Percentiles rank a stretch among this genome's conserved stretches.
Conservation (phyloP, 2,888 invertebrate species). For the Poecilobothrus nobilitatus region DNA sequence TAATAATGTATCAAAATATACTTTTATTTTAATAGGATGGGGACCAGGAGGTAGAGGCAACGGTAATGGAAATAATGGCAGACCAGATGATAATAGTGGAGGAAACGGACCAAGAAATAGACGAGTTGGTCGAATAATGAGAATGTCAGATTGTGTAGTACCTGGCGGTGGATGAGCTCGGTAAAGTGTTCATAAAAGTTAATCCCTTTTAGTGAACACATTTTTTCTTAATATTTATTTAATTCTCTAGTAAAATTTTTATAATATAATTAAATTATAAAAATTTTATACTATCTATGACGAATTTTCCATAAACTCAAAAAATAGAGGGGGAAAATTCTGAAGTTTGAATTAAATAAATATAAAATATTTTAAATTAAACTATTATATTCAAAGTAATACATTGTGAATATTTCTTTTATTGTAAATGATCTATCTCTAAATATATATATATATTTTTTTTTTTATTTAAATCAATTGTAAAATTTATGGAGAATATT, state of each 20-base stretch:
- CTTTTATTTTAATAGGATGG: not conserved
- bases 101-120: conserved; percentile 20
- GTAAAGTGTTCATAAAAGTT: conserved; percentile 22
- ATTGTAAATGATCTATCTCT: no score
- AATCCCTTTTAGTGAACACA: not conserved
- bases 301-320: conserved; percentile 23
- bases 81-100: conserved; percentile 19
- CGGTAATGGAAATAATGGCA: conserved; percentile 13
- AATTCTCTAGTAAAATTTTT: not conserved
- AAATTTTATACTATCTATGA: conserved; percentile 14
- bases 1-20: not conserved
- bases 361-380: no score
- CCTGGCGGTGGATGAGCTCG: conserved; percentile 26
- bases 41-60: not conserved
- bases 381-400: no score
- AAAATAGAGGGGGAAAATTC: conserved; percentile 19
- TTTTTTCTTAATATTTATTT: not conserved
- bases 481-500: no score
- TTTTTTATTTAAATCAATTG: no score
- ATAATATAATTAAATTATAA: not conserved
- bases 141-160: conserved; percentile 24
- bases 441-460: no score
- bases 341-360: conserved; percentile 14
- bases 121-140: conserved; percentile 24
- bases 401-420: no score